Evolutionary conservation across 2,113 vertebrate species (phyloP).

Genomic region (Sporophila hypoxantha): DNA sequence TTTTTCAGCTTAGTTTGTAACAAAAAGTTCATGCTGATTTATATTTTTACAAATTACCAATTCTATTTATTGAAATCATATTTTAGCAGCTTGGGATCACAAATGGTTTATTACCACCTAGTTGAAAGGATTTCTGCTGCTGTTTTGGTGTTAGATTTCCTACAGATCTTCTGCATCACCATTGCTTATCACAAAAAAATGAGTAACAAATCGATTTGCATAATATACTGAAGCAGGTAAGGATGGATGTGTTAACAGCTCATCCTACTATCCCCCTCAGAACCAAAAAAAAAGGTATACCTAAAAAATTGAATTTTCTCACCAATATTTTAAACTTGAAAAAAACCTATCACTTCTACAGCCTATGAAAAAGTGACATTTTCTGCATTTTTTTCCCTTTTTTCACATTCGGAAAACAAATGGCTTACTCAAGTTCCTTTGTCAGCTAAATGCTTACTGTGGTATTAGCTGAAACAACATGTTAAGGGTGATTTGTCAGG

Average conservation of each 20-base stretch:
- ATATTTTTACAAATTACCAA: background rate
- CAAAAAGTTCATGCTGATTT: background rate
- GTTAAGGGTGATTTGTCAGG: background rate
- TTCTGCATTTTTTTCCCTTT: rapidly evolving
- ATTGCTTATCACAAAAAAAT: background rate
- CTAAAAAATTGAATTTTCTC: background rate
- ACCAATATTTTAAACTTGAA: background rate
- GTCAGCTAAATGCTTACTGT: background rate
- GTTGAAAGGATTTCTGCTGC: background rate
- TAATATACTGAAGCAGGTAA: background rate
- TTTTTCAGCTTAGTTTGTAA: background rate
- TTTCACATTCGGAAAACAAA: background rate
- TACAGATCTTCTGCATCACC: background rate
- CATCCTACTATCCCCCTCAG: background rate
- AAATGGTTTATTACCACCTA: background rate
- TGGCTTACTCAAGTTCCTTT: background rate
- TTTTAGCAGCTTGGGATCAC: background rate
- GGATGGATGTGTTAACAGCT: background rate
- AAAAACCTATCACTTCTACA: background rate
- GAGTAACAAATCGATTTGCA: background rate
- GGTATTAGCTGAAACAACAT: background rate
- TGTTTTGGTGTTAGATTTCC: background rate
- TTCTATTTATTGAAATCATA: background rate
- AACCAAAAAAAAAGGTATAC: background rate
- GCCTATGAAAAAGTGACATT: background rate